Percentiles rank a stretch among this genome's conserved stretches.
Conservation (phyloP, 2,113 vertebrate species). For the Ancistrus triradiatus region DNA sequence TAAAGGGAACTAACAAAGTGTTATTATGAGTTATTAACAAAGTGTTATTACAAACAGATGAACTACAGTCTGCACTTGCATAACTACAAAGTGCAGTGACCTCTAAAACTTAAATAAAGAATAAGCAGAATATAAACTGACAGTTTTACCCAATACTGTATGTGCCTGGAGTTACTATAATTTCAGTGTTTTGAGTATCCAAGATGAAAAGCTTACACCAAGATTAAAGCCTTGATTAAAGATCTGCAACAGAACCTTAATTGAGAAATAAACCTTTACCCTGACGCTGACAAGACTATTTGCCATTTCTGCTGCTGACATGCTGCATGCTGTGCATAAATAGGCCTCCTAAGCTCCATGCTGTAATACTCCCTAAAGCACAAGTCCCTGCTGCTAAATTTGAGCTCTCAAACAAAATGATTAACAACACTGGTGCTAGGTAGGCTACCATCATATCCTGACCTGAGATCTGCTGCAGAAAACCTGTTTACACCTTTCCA, state of each 20-base stretch:
- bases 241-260: constrained; percentile 23
- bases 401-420: no score
- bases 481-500: neutral
- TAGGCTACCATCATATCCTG: no score
- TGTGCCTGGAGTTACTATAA: neutral
- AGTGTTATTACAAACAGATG: no score
- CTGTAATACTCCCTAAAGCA: no score
- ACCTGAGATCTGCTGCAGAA: constrained; percentile 2
- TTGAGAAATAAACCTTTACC: neutral
- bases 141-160: neutral
- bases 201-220: neutral
- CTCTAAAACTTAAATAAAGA: no score
- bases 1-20: no score
- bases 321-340: neutral
- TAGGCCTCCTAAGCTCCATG: neutral
- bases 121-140: no score
- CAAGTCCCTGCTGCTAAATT: no score
- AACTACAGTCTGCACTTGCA: neutral
- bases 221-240: constrained; percentile 1
- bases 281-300: constrained; percentile 27
- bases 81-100: no score
- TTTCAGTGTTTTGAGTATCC: neutral
- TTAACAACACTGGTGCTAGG: no score
- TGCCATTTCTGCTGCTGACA: constrained; percentile 13
- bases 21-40: no score